Evolutionary conservation across 2,797 vertebrate species (phyloP).

Genomic region (Astyanax mexicanus): DNA sequence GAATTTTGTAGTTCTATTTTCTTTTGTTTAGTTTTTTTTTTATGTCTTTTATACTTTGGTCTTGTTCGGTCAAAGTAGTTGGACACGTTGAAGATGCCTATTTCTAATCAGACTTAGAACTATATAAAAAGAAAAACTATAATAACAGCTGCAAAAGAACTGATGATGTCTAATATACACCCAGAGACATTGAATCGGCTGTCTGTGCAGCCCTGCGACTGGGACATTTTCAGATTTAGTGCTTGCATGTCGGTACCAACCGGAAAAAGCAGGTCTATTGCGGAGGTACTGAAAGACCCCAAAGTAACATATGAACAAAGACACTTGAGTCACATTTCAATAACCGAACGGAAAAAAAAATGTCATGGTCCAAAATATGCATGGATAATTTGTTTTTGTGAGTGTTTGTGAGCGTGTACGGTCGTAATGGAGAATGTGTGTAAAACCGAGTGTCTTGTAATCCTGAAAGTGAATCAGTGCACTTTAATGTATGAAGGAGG

Average conservation of each 20-base stretch:
- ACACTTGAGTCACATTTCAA: slow-evolving; percentile 46
- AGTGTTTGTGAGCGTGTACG: slow-evolving; percentile 14
- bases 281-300: not conserved
- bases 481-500: slow-evolving; percentile 71
- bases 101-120: slow-evolving; percentile 7
- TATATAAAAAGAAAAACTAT: slow-evolving; percentile 13
- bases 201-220: not conserved
- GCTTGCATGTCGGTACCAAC: slow-evolving; percentile 23
- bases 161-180: not conserved
- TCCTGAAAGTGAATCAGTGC: slow-evolving; percentile 66
- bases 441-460: slow-evolving; percentile 2
- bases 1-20: slow-evolving; percentile 50
- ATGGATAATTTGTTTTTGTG: slow-evolving; percentile 36
- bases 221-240: not conserved
- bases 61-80: not conserved
- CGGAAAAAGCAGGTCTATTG: slow-evolving; percentile 22
- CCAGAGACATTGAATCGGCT: not conserved
- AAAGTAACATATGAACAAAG: not conserved
- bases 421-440: slow-evolving; percentile 11
- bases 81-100: not conserved
- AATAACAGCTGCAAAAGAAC: slow-evolving; percentile 24
- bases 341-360: slow-evolving; percentile 18
- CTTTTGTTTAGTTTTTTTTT: slow-evolving; percentile 52
- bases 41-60: slow-evolving; percentile 42
- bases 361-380: slow-evolving; percentile 51